A percentile compares a stretch with the other conserved stretches of the same genome.
These are phyloP conservation scores for Drosophila miranda DNA, from an alignment of 1,140 invertebrate species.

Conservation along the genomic window DNA sequence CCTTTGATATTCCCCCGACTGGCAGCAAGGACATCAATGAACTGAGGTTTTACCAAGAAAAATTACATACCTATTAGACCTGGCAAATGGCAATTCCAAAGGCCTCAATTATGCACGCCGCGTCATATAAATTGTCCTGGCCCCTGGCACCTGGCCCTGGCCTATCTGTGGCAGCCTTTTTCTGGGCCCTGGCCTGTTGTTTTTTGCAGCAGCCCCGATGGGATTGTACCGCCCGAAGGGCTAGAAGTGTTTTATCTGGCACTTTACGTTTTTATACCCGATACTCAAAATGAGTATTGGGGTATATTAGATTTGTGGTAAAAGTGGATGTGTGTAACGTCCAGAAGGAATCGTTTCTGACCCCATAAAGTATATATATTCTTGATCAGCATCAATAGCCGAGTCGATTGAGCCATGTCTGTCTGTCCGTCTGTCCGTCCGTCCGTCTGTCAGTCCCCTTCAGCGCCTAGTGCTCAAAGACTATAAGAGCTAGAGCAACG, in stretches of 20 bases:
- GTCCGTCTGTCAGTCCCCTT: too few relatives aligned
- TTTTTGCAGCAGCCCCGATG: slow-evolving; percentile 45
- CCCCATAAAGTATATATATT: too few relatives aligned
- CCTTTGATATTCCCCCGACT: slow-evolving; percentile 60
- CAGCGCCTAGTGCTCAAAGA: too few relatives aligned
- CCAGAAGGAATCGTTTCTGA: too few relatives aligned
- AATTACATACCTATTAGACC: slow-evolving; percentile 76
- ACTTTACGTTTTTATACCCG: slow-evolving; percentile 60
- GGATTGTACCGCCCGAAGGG: slow-evolving; percentile 30
- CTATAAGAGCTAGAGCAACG: too few relatives aligned
- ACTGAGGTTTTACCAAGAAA: slow-evolving; percentile 65
- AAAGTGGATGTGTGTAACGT: too few relatives aligned
- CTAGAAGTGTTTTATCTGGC: slow-evolving; percentile 72
- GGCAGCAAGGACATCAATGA: slow-evolving; percentile 76
- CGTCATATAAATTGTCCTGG: slow-evolving; percentile 70
- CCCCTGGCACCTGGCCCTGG: too few relatives aligned
- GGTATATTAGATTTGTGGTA: too few relatives aligned
- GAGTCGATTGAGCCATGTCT: too few relatives aligned
- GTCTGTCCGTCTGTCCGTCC: too few relatives aligned
- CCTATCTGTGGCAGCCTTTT: slow-evolving; percentile 20
- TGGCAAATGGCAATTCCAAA: slow-evolving; percentile 33
- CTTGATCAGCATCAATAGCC: too few relatives aligned
- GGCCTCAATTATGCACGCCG: slow-evolving; percentile 67
- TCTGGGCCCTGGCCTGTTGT: slow-evolving; percentile 5
- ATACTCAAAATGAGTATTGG: too few relatives aligned